Evolutionary conservation across 2,888 invertebrate genomes (phyloP).

Genomic region (Drosophila rellima): DNA sequence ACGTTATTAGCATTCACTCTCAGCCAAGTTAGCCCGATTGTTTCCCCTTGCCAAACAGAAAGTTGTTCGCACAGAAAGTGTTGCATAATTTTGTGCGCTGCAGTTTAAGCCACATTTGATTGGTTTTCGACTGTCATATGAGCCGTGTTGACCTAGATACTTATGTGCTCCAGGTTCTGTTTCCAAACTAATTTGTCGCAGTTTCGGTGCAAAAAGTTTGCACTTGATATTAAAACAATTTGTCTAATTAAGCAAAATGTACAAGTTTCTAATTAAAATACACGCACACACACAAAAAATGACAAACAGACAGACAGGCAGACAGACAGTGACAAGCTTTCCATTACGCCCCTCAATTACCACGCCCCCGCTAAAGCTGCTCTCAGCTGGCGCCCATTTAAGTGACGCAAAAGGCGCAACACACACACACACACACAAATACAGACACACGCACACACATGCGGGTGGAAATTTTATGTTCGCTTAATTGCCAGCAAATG

Average conservation of each 20-base stretch:
- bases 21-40: background rate
- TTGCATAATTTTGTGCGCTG: conserved; percentile 63
- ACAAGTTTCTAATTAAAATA: conserved; percentile 81
- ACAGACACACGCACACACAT: conserved; percentile 12
- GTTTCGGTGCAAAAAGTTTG: conserved; percentile 64
- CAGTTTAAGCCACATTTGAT: conserved; percentile 56
- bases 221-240: conserved; percentile 76
- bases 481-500: conserved; percentile 79
- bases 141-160: conserved; percentile 54
- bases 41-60: background rate
- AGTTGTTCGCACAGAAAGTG: conserved; percentile 21
- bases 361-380: conserved; percentile 24
- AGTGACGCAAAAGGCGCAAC: conserved; percentile 46
- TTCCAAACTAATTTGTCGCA: conserved; percentile 70
- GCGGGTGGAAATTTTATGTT: conserved; percentile 59
- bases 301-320: conserved; percentile 16
- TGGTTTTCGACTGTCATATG: conserved; percentile 43
- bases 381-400: conserved; percentile 53
- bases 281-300: conserved; percentile 57
- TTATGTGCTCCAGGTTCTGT: conserved; percentile 22
- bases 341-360: conserved; percentile 20
- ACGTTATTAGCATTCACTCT: conserved; percentile 36
- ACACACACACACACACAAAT: conserved; percentile 15
- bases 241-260: conserved; percentile 80
- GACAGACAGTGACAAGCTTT: conserved; percentile 29